Evolutionary conservation across 2,888 invertebrate genomes (phyloP), one percentile per base, ranked within the genome.

Genomic region (Nasonovia ribisnigri): DNA sequence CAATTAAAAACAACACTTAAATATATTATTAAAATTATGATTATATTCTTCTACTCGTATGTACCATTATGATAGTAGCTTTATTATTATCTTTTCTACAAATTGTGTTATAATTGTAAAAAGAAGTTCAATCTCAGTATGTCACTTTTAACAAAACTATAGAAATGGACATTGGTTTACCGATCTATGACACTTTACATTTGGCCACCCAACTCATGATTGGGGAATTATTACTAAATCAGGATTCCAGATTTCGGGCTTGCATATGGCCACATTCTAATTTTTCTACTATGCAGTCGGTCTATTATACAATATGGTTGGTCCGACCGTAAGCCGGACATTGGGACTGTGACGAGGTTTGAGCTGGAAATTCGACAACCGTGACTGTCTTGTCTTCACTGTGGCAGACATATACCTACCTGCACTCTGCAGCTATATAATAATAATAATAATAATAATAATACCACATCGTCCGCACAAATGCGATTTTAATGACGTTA

Each of bases 401-500:
- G 88, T 6, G 29, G n/a, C 90, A 29, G 46, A 90, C 46, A 48
- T 86, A 43, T 46, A 43, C 29, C 46, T 84, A 42, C 42, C 86
- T 36, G 43, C 26, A 42, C 84, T 67, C 67, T 67, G 36, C 67
- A 36, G 36, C 67, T 67, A 36, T 67, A 67, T 67, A 67, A 67
- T 67, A 60, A 60, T 29, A 60, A 67, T 67, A 67, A 67, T 67
- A 60, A 60, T 29, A 60, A 67, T 67, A 67, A 67, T 67, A 67
- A 60, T 29, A 67, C 16, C 29, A 36, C 54, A 54, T 93, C 54
- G n/a, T 43, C 54, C 57, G 89, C 77, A 46, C 88, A 93, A 93
- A 93, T 93, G 89, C 57, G 93, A 93, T 93, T 93, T 93, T 93
- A 93, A 93, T 46, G 93, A 89, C 89, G 89, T 89, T 88, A 92